Evolutionary conservation across 2,113 vertebrate species (phyloP).

Genomic region (Ariopsis seemanni): DNA sequence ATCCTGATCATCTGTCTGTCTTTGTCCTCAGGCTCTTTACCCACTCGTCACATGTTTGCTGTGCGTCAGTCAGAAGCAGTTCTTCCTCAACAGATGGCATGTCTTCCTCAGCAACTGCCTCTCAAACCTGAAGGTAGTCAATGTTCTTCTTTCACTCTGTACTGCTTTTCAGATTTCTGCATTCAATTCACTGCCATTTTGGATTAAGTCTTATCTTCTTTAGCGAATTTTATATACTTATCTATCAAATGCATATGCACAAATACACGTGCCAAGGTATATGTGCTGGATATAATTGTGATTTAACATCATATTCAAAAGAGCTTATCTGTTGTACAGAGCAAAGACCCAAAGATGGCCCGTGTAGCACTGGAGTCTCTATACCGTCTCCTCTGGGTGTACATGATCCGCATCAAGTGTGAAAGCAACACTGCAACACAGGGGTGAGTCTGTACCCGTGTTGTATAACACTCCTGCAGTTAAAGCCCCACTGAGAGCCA

Average conservation of each 20-base stretch:
- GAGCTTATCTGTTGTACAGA: conserved; percentile 72
- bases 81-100: conserved; percentile 97
- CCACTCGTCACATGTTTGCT: conserved; percentile 96
- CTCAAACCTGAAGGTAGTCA: conserved; percentile 92
- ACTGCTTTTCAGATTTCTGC: too few species aligned
- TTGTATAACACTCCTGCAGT: conserved; percentile 62
- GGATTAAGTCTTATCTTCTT: background rate
- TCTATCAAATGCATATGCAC: too few species aligned
- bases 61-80: conserved; percentile 98
- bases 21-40: conserved; percentile 84
- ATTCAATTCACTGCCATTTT: background rate
- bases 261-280: too few species aligned
- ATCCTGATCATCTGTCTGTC: background rate
- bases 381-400: conserved; percentile 97
- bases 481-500: conserved; percentile 15
- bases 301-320: background rate
- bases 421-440: conserved; percentile 98
- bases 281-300: background rate
- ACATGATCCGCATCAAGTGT: conserved; percentile 99
- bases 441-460: conserved; percentile 78
- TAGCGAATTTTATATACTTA: background rate
- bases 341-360: conserved; percentile 98
- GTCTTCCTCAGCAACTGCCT: conserved; percentile 98
- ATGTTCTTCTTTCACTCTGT: background rate
- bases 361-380: conserved; percentile 96